Evolutionary conservation across 2,797 vertebrate genomes (phyloP).

Genomic region (Hippocampus kuda): DNA sequence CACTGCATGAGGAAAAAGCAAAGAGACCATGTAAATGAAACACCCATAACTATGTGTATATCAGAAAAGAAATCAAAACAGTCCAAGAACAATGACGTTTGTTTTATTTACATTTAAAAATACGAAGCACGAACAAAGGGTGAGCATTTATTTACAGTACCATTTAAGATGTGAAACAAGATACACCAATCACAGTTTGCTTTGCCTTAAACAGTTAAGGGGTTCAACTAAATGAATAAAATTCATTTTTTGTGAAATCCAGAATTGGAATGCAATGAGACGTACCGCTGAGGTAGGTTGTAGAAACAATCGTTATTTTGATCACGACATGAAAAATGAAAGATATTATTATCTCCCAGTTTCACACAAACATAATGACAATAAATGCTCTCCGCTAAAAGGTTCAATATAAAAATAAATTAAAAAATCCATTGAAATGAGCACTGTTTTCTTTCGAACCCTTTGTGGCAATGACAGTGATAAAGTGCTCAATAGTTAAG

Average conservation of each 20-base stretch:
- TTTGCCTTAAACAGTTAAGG: constrained; percentile 35
- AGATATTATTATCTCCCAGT: background rate
- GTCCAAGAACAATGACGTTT: background rate
- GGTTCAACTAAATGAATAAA: constrained; percentile 3
- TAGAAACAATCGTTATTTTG: constrained; percentile 18
- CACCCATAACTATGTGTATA: background rate
- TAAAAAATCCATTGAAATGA: background rate
- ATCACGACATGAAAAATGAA: constrained; percentile 3
- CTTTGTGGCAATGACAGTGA: constrained; percentile 29
- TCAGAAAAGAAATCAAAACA: background rate
- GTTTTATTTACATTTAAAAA: constrained; percentile 3
- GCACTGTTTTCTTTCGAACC: constrained; percentile 15
- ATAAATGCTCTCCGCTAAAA: constrained; percentile 10
- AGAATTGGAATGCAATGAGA: constrained; percentile 28
- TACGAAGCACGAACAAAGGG: background rate
- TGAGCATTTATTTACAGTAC: constrained; percentile 12
- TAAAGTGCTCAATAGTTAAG: constrained; percentile 62
- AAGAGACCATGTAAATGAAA: background rate
- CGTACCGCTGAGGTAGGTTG: constrained; percentile 44
- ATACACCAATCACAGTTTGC: background rate
- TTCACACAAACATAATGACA: constrained; percentile 19
- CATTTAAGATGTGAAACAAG: constrained; percentile 5
- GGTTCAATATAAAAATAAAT: background rate
- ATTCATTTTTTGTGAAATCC: constrained; percentile 3
- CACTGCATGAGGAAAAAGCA: no score